Evolutionary conservation across 2,113 vertebrate genomes (phyloP), one percentile per base, ranked within the genome.

Genomic region (Ceyx margarethae): DNA sequence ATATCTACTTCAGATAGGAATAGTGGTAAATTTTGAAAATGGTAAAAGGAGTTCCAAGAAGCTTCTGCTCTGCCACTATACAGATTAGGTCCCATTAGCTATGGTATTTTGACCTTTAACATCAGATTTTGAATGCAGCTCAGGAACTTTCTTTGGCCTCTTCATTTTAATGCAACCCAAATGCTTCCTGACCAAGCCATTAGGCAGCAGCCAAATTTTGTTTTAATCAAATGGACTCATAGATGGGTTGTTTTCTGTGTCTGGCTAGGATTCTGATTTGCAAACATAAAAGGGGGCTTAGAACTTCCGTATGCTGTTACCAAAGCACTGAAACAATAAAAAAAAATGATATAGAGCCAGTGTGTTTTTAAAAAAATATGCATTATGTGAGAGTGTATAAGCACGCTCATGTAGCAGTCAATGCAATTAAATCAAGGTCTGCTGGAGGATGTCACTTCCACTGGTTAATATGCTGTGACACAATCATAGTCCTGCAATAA

Each of bases 121-220:
- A 88, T 6, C 62, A 66, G 88, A 85, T 95, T 95, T 91, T 25
- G 83, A 91, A 95, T 95, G 94, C 90, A 88, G 77, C 94, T 96
- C 95, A 95, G 95, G 90, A 84, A 86, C 90, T 95, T 72, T 40
- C 93, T 91, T 88, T 90, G 88, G 87, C 87, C 69, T 91, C 92
- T 95, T 96, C 95, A 91, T 96, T 96, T 95, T 90, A 91, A 95
- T 95, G 95, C 88, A 91, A 29, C 81, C 76, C 95, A 83, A 95
- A 96, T 2, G 3, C 95, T 96, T 96, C 95, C 93, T 95, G 95
- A 93, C 77, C 60, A 12, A 91, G 69, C 61, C 90, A 91, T 95
- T 95, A 91, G 94, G 61, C 88, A 90, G 93, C 85, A 81, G 92
- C 95, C 95, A 95, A 91, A 91, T 93, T 94, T 96, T 94, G 78